Conservation (phyloP, 64 coral and sea anemone genomes). For the Cladopsammia gracilis region DNA sequence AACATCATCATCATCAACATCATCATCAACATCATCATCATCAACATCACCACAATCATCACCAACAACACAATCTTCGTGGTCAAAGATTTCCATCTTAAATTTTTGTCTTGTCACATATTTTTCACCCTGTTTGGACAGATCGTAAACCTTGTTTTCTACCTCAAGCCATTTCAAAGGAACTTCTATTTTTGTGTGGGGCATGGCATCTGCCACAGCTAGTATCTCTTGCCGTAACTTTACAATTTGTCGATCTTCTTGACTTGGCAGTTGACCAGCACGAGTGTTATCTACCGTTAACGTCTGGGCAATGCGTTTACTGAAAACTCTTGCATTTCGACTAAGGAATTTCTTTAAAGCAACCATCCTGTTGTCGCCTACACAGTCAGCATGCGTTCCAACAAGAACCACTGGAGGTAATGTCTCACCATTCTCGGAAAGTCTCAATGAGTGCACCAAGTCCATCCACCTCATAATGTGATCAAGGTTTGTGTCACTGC, state of each 20-base stretch:
- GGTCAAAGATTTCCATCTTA: background rate
- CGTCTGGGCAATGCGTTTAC: background rate
- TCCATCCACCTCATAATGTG: conserved; percentile 41
- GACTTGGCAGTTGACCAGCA: background rate
- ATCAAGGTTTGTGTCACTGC: conserved; percentile 31
- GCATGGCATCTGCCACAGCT: background rate
- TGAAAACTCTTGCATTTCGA: conserved; percentile 10
- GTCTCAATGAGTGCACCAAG: conserved; percentile 8
- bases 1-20: background rate
- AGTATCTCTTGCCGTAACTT: background rate
- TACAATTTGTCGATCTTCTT: conserved; percentile 2
- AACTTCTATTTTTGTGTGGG: conserved; percentile 7
- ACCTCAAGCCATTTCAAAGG: conserved; percentile 19
- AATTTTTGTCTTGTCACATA: background rate
- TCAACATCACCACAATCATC: background rate
- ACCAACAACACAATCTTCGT: background rate
- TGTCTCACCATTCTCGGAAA: background rate
- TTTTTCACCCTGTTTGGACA: background rate
- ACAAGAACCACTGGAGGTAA: background rate
- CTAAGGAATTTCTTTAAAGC: background rate
- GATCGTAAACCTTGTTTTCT: background rate
- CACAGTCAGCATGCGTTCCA: background rate
- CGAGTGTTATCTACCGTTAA: conserved; percentile 13
- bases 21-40: background rate
- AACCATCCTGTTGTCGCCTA: background rate